Percentiles rank a stretch among this genome's conserved stretches.
Evolutionary conservation across 2,113 vertebrate genomes (phyloP).

Genomic region (Clinocottus analis): DNA sequence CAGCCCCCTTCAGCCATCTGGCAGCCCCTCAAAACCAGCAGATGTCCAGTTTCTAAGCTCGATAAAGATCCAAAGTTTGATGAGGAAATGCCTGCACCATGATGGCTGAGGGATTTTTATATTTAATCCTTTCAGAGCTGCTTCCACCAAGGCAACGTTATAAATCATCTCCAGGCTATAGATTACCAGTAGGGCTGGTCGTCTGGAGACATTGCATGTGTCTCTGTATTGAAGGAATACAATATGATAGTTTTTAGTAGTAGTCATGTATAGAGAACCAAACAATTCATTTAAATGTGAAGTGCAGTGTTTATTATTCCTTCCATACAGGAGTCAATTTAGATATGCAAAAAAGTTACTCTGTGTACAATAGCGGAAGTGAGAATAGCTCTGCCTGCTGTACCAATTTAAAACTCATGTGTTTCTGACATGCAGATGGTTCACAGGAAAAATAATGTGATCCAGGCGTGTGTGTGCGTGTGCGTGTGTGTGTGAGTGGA

Average conservation of each 20-base stretch:
- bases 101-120: slow-evolving; percentile 44
- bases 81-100: slow-evolving; percentile 59
- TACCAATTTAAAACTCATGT: slow-evolving; percentile 73
- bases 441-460: slow-evolving; percentile 66
- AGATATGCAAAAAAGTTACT: slow-evolving; percentile 26
- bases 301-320: slow-evolving; percentile 2
- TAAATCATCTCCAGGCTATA: slow-evolving; percentile 34
- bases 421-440: slow-evolving; percentile 71
- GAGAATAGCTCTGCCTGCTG: slow-evolving; percentile 51
- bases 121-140: slow-evolving; percentile 49
- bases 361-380: slow-evolving; percentile 58
- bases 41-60: slow-evolving; percentile 67
- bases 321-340: slow-evolving; percentile 33
- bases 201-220: neutral
- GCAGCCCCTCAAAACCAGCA: slow-evolving; percentile 47
- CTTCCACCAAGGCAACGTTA: slow-evolving; percentile 19
- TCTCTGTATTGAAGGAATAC: neutral
- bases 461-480: slow-evolving; percentile 59
- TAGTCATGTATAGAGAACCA: too few relatives aligned
- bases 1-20: slow-evolving; percentile 71
- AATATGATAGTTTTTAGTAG: slow-evolving; percentile 5
- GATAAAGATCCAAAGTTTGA: slow-evolving; percentile 69
- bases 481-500: slow-evolving; percentile 50
- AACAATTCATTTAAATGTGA: neutral
- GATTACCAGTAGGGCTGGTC: neutral